phyloP scores from a whole-genome alignment of 2,113 vertebrate species.

The Pseudopipra pipra region DNA sequence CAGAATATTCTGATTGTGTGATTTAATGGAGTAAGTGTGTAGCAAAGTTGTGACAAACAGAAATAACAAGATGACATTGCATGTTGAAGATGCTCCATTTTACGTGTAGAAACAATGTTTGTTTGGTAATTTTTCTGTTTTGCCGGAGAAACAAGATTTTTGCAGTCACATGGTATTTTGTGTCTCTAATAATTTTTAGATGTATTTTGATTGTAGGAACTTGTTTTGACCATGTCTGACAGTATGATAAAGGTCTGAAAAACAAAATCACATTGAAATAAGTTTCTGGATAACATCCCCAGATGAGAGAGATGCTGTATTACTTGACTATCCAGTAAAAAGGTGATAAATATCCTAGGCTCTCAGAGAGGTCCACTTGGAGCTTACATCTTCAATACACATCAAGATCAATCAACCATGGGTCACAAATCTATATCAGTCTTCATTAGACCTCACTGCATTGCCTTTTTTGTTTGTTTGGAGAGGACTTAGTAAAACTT shows the following conservation, averaged over 20 bases:
- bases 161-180: background rate
- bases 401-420: background rate
- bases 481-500: background rate
- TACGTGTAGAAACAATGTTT: background rate
- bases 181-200: background rate
- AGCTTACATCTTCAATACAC: background rate
- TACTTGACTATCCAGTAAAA: background rate
- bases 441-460: background rate
- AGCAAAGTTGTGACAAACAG: background rate
- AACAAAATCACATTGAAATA: background rate
- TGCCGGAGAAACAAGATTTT: background rate
- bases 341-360: background rate
- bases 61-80: background rate
- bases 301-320: background rate
- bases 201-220: background rate
- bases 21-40: background rate
- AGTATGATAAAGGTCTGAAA: background rate
- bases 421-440: background rate
- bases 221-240: background rate
- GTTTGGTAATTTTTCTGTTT: background rate
- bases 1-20: background rate
- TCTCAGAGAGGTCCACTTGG: rapidly evolving
- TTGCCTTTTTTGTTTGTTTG: background rate
- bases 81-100: background rate
- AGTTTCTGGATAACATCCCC: background rate